A percentile compares a stretch with the other conserved stretches of the same genome.
phyloP scores from a whole-genome alignment of 2,113 vertebrate species.

The Motacilla alba region DNA sequence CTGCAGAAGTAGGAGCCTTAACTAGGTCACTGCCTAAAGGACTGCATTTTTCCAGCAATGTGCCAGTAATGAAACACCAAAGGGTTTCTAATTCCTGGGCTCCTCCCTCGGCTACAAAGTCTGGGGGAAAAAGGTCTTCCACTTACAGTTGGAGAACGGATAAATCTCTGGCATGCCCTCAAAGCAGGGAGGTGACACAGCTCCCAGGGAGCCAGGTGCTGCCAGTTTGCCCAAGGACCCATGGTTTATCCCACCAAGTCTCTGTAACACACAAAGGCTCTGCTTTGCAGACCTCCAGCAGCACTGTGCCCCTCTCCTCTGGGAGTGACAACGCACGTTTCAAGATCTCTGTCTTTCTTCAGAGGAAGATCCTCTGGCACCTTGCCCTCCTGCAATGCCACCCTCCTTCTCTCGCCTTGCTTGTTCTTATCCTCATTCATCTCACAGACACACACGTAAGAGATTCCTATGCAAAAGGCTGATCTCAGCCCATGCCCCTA shows the following conservation, averaged over 20 bases:
- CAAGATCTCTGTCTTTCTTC: neutral
- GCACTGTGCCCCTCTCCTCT: neutral
- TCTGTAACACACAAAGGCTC: neutral
- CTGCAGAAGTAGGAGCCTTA: neutral
- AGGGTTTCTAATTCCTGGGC: neutral
- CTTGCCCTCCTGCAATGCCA: neutral
- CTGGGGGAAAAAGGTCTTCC: neutral
- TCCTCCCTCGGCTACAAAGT: rapidly evolving
- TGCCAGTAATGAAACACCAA: neutral
- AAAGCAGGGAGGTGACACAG: neutral
- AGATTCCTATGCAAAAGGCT: neutral
- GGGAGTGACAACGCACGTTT: neutral
- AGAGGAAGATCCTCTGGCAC: neutral
- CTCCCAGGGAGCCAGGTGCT: neutral
- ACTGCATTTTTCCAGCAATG: neutral
- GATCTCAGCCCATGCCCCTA: neutral
- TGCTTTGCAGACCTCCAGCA: neutral
- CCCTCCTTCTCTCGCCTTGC: neutral
- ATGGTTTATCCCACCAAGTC: rapidly evolving
- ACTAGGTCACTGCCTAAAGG: neutral
- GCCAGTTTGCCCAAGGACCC: neutral
- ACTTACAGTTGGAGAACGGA: neutral
- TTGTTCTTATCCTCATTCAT: neutral
- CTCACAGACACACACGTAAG: neutral
- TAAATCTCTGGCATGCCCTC: neutral